phyloP scores from a whole-genome alignment of 2,113 vertebrate genomes.

The Podarcis cretensis region DNA sequence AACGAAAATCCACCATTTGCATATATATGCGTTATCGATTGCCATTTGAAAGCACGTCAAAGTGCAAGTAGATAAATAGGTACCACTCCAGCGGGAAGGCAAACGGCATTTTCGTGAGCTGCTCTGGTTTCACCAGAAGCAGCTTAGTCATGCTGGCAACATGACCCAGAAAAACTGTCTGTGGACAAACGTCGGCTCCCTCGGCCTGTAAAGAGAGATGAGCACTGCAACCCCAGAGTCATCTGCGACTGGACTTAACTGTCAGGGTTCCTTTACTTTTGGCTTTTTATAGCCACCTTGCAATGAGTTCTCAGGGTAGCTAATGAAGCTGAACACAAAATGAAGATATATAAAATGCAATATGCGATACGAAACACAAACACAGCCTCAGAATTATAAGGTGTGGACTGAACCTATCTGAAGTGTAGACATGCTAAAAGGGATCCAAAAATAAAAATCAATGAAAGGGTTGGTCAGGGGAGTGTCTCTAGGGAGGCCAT shows the following conservation, averaged over 20 bases:
- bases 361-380: neutral
- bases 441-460: neutral
- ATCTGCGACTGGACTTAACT: too few species aligned
- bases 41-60: too few species aligned
- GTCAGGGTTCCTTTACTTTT: too few species aligned
- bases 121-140: too few species aligned
- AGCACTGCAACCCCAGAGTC: too few species aligned
- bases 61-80: too few species aligned
- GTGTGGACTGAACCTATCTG: neutral
- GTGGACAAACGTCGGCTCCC: too few species aligned
- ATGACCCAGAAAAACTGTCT: too few species aligned
- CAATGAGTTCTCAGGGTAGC: neutral
- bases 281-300: neutral
- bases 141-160: too few species aligned
- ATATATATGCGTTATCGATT: neutral
- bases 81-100: too few species aligned
- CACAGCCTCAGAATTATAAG: neutral
- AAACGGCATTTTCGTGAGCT: too few species aligned
- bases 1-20: neutral
- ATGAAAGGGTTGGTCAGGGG: neutral
- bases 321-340: neutral
- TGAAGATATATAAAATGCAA: neutral
- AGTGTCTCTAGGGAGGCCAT: neutral
- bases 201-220: too few species aligned
- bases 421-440: neutral